These are phyloP conservation scores for Anthopleura sola DNA, from an alignment of 64 coral and sea anemone species.

Conservation along the genomic window DNA sequence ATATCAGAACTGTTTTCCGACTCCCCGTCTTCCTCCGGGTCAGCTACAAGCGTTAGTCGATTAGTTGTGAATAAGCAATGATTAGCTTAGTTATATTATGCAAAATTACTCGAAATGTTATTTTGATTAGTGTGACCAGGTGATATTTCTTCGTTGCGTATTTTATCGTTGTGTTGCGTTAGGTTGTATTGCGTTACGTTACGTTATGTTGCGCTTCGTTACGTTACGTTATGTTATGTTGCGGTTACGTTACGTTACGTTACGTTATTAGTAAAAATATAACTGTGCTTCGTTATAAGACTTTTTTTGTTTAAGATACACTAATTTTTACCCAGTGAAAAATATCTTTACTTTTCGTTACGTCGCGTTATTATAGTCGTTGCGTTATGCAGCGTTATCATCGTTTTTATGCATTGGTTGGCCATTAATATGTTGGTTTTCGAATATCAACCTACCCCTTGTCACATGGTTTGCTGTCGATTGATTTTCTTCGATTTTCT, in stretches of 20 bases:
- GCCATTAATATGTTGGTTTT: neutral
- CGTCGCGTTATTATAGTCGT: neutral
- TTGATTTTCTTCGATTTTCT: neutral
- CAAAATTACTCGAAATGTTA: neutral
- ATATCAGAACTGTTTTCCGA: neutral
- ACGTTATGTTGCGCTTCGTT: neutral
- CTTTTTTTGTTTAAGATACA: too few species aligned
- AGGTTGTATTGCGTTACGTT: neutral
- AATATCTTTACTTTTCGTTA: neutral
- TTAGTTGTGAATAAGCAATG: neutral
- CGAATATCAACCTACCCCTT: constrained; percentile 12
- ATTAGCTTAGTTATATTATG: neutral
- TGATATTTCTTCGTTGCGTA: too few species aligned
- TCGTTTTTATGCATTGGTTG: neutral
- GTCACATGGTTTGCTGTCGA: neutral
- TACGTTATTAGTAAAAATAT: too few species aligned
- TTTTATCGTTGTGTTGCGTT: too few species aligned
- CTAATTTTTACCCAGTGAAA: too few species aligned
- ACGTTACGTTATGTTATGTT: neutral
- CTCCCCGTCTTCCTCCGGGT: neutral
- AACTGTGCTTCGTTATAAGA: too few species aligned
- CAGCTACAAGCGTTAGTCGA: neutral
- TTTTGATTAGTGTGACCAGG: too few species aligned
- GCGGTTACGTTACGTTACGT: neutral
- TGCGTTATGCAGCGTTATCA: neutral